Evolutionary conservation across 1,140 invertebrate species (phyloP).

Genomic region (Magallana ariakensis): DNA sequence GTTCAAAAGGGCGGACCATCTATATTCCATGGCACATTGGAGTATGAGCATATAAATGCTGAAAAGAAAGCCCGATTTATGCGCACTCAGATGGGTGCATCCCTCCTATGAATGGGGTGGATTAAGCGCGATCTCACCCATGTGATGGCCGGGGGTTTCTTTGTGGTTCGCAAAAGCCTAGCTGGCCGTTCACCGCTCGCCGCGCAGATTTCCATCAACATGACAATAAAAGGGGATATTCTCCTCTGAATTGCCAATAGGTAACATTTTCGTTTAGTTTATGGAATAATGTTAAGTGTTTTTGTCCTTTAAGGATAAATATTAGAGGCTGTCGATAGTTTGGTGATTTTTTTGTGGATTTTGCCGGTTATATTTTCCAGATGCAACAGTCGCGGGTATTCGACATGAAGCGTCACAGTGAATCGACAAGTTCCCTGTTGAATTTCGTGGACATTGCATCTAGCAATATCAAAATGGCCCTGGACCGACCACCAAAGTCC

Average conservation of each 20-base stretch:
- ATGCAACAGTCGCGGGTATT: neutral
- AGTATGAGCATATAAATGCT: slow-evolving; percentile 15
- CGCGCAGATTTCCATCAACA: neutral
- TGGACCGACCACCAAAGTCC: slow-evolving; percentile 71
- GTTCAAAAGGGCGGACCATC: slow-evolving; percentile 31
- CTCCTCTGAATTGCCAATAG: slow-evolving; percentile 15
- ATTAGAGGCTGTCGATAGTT: neutral
- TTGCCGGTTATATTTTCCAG: neutral
- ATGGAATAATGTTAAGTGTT: slow-evolving; percentile 15
- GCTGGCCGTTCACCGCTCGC: slow-evolving; percentile 8
- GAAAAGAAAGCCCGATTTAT: slow-evolving; percentile 38
- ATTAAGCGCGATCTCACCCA: slow-evolving; percentile 33
- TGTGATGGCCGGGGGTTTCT: neutral
- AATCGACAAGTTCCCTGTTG: slow-evolving; percentile 66
- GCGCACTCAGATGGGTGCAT: slow-evolving; percentile 30
- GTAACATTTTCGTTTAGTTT: neutral
- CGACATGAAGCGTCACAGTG: slow-evolving; percentile 29
- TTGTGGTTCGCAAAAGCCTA: neutral
- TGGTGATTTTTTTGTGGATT: no score
- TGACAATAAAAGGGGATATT: slow-evolving; percentile 6
- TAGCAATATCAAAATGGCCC: slow-evolving; percentile 72
- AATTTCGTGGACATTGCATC: slow-evolving; percentile 75
- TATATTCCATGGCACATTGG: slow-evolving; percentile 35
- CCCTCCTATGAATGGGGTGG: slow-evolving; percentile 20
- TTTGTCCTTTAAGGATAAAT: neutral